These are phyloP conservation scores for Gephyroberyx darwinii DNA, from an alignment of 2,797 vertebrate genomes.

Conservation along the genomic window DNA sequence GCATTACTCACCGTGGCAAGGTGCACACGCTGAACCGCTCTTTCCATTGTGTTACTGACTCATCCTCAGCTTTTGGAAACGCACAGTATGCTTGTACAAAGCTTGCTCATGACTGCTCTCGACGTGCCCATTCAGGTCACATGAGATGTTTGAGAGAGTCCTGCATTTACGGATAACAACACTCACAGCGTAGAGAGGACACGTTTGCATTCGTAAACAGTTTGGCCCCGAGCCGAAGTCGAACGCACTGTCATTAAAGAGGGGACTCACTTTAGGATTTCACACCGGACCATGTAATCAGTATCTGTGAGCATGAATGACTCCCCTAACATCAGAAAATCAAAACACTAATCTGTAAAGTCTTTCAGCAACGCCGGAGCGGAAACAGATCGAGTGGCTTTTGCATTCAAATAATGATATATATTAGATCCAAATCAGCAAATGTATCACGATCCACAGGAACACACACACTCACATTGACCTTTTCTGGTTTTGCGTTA, in stretches of 20 bases:
- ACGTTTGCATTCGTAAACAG: slow-evolving; percentile 17
- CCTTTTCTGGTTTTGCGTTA: not conserved
- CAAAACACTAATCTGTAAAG: too few species aligned
- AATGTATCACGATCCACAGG: too few species aligned
- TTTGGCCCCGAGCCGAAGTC: slow-evolving; percentile 18
- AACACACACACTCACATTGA: not conserved
- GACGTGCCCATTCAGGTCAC: slow-evolving; percentile 18
- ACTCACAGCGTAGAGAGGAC: slow-evolving; percentile 1
- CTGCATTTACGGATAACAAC: slow-evolving; percentile 37
- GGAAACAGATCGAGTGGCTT: too few species aligned
- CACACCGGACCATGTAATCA: not conserved
- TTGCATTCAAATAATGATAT: too few species aligned
- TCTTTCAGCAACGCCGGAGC: too few species aligned
- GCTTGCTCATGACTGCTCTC: slow-evolving; percentile 9
- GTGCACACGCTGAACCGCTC: not conserved
- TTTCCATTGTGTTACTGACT: slow-evolving; percentile 28
- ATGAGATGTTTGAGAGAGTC: slow-evolving; percentile 32
- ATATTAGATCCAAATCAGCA: too few species aligned
- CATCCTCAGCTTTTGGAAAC: slow-evolving; percentile 19
- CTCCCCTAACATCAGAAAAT: not conserved
- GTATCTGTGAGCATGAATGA: not conserved
- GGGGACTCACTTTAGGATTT: slow-evolving; percentile 15
- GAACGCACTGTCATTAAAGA: slow-evolving; percentile 29
- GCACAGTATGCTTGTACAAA: not conserved
- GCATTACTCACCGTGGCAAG: not conserved